Evolutionary conservation across 2,888 invertebrate species (phyloP), one percentile per base, ranked within the genome.

Genomic region (Ceratothoa steindachneri): DNA sequence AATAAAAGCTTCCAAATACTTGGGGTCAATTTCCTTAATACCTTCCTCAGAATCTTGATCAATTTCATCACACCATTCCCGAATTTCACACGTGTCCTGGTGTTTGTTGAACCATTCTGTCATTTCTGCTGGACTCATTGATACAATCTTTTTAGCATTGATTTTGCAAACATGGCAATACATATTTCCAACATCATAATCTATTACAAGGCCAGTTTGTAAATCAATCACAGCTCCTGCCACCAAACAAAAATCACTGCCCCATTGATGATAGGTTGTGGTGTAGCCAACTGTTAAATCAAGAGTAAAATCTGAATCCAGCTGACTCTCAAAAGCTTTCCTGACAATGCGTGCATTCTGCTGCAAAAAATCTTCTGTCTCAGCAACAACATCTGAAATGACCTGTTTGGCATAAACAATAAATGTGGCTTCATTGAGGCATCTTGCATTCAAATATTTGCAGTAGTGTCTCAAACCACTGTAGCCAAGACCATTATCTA

Each of bases 81-180:
- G 67, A 52, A 78, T 78, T 41, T 78, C 78, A 53, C 78, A 78
- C 7, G 78, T 71, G 67, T 75, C 75, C 64, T 78, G 78, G 30
- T 78, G 78, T 24, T 78, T 78, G 53, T 78, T 78, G 55, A 78
- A 78, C 78, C 78, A 78, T 27, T 78, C 78, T 3, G 78, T 78
- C 78, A 78, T 78, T 69, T 78, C 75, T 22, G 75, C 30, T 2
- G 78, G 78, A 7, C 73, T 69, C 78, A 78, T 78, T 24, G 78
- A 78, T 2, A 78, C 75, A 55, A 78, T 78, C 60, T 75, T 75
- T 55, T 78, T 78, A 2, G 78, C 78, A 64, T 78, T 78, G 53
- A 78, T 78, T 30, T 78, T 78, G 71, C 78, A 78, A 1, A 78
- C 78, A 30, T 78, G 78, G 28, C 78, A 78, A 55, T 78, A 78